Evolutionary conservation across 2,888 invertebrate genomes (phyloP), one percentile per base, ranked within the genome.

Genomic region (Labia minor): DNA sequence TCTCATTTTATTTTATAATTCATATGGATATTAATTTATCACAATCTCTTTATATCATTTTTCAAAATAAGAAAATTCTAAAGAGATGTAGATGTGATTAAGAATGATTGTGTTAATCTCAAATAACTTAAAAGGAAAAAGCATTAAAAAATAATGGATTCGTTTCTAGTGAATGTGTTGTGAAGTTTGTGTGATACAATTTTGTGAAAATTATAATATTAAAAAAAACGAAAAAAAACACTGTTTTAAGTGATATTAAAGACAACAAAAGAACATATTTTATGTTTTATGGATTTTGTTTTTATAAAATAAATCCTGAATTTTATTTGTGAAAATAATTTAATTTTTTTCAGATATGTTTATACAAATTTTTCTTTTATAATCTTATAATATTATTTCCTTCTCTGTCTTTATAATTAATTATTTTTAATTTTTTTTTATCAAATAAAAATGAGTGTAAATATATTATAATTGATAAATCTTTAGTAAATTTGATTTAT

Each of bases 151-250:
- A 16, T n/a, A 49, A 49, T 49, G 49, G 49, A 49, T 49, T 49
- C 14, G 49, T 49, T 49, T 49, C 49, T 49, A 49, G 49, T 49
- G 49, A 49, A 49, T 49, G 49, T 49, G 49, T 49, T 49, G 49
- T 49, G 49, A 49, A 49, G 49, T 49, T 49, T 49, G 49, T 49
- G 49, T 49, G 49, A 49, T 49, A 49, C 49, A 49, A 49, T 49
- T 49, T 49, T 49, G 49, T 49, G 49, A 49, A 49, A 49, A 49
- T 49, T 49, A 49, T 49, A 49, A 10, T 49, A 49, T 49, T 49
- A 49, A 49, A 49, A 49, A 8, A 33, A 33, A 33, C 6, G 11
- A 33, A 33, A 33, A 33, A 33, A 49, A 49, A 49, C 49, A 49
- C 49, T 49, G 49, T 49, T 49, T 49, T 49, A 49, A 49, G 49